Evolutionary conservation across 2,888 invertebrate genomes (phyloP), one percentile per base, ranked within the genome.

Genomic region (Eupithecia inturbata): DNA sequence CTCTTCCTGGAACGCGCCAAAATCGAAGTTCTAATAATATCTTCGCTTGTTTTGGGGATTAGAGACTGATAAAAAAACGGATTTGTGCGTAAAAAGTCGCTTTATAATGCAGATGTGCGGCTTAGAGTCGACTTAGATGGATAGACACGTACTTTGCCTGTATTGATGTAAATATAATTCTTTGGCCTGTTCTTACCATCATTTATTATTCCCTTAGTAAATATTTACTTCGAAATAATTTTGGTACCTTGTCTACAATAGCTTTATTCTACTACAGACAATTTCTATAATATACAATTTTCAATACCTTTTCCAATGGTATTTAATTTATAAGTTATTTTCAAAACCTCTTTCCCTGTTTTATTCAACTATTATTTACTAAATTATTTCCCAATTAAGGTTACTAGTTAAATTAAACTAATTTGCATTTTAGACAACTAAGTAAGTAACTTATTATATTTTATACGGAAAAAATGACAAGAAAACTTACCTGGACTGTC

Each of bases 21-120:
- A 86, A 89, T 71, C 63, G 72, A 83, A 85, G 84, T 86, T 87
- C 81, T 78, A 83, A 86, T 85, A 87, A 83, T 81, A 78, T 78
- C 81, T 75, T 78, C 82, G 86, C 87, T 87, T 89, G 88, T 90
- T 90, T 89, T 88, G 85, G 84, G 89, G 92, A 91, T 92, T 92
- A 91, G 78, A 64, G 77, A 77, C 84, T 62, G 36, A 75, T 57
- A 78, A 79, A 80, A 76, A 77, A 83, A 80, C 78, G 78, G 76
- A 75, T 77, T 82, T 82, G 82, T 78, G 72, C 77, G 75, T 76
- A 81, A 79, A 83, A 83, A 82, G 78, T 80, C 71, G 66, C 77
- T 78, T 81, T 80, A 76, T 79, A 73, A 82, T 82, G 82, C 83
- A 81, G 78, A 77, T 79, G 82, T 85, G 82, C 78, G 80, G 82